A percentile compares a stretch with the other conserved stretches of the same genome.
phyloP scores from a whole-genome alignment of 2,888 invertebrate genomes.

The Julus scanicus region DNA sequence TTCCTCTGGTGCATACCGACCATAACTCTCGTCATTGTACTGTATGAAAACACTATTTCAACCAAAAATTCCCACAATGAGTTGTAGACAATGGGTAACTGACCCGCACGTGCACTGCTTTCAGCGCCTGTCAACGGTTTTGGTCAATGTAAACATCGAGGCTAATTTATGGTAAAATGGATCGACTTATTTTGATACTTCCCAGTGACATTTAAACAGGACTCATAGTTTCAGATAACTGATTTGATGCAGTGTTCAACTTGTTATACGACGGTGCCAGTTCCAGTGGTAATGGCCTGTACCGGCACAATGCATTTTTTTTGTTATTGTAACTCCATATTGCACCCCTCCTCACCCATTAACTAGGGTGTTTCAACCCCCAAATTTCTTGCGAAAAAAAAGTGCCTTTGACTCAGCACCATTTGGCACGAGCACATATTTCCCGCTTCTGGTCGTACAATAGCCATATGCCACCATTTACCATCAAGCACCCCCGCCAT shows the following conservation, averaged over 20 bases:
- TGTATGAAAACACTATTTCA: no score
- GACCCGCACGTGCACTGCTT: not conserved
- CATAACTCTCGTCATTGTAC: no score
- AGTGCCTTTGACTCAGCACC: not conserved
- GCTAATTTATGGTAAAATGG: not conserved
- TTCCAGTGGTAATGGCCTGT: slow-evolving; percentile 7
- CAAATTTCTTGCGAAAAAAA: not conserved
- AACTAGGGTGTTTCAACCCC: not conserved
- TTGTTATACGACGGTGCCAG: not conserved
- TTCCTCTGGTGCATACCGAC: no score
- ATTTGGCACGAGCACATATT: slow-evolving; percentile 2
- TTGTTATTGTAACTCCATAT: not conserved
- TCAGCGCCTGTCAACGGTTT: slow-evolving; percentile 2
- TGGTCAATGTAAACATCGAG: not conserved
- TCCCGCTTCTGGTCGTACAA: slow-evolving; percentile 24
- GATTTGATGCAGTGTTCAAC: not conserved
- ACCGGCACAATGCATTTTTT: not conserved
- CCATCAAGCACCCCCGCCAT: not conserved
- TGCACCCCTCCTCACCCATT: not conserved
- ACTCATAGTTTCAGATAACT: not conserved
- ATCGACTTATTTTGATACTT: not conserved
- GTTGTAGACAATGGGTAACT: not conserved
- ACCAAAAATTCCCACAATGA: not conserved
- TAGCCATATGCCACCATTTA: slow-evolving; percentile 27
- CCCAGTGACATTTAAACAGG: not conserved